Percentiles rank a stretch among this genome's conserved stretches.
These are phyloP conservation scores for Apamea epomidion DNA, from an alignment of 2,888 invertebrate genomes.

Conservation along the genomic window DNA sequence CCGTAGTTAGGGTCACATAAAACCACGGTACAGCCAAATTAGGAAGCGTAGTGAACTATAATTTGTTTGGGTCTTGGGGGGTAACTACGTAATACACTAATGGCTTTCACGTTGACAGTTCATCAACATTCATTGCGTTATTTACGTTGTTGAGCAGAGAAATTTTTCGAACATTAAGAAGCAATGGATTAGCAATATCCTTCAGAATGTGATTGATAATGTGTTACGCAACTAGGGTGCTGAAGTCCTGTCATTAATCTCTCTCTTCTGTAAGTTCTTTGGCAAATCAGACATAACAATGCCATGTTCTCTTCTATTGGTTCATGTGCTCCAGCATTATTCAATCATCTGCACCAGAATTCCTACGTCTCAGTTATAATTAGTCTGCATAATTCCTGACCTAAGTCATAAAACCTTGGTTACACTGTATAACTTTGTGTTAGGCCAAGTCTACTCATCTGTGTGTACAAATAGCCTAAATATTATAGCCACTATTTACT, in stretches of 20 bases:
- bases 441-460: constrained; percentile 43
- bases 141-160: background rate
- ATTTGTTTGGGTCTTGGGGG: background rate
- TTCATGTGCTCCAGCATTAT: background rate
- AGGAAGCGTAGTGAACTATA: background rate
- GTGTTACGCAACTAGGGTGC: background rate
- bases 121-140: background rate
- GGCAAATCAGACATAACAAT: background rate
- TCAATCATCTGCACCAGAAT: constrained; percentile 6
- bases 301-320: background rate
- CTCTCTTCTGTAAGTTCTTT: background rate
- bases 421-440: constrained; percentile 35
- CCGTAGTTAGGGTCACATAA: background rate
- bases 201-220: background rate
- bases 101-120: background rate
- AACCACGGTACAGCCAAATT: background rate
- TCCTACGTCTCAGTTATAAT: constrained; percentile 20
- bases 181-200: background rate
- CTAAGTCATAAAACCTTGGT: constrained; percentile 28
- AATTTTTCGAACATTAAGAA: background rate
- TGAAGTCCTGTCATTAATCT: background rate
- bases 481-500: constrained; percentile 26
- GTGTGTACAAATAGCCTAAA: constrained; percentile 44
- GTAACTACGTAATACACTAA: background rate
- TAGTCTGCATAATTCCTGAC: constrained; percentile 36